Evolutionary conservation across 1,140 invertebrate genomes (phyloP), one percentile per base, ranked within the genome.

Genomic region (Macrosteles quadrilineatus): DNA sequence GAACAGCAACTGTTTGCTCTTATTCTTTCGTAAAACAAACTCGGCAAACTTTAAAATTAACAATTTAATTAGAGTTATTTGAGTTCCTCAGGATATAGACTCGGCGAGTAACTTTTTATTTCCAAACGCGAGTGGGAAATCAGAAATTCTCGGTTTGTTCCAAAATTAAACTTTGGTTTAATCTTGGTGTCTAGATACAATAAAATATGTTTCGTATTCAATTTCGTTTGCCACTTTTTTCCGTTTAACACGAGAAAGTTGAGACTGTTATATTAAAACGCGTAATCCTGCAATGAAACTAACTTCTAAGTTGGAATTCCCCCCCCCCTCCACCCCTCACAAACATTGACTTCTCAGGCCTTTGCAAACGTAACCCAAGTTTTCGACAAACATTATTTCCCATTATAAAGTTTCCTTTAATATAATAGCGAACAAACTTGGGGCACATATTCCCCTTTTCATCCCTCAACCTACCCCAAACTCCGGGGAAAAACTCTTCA

Each of bases 401-500:
- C 67, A 68, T 55, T 68, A 68, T 68, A 68, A 68, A 68, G 67
- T 68, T 68, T 68, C 67, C 47, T 68, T 57, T 68, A 68, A 68
- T 68, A 68, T 68, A 64, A 64, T 36, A 64, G 62, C 30, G 36
- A 64, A 43, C 62, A 64, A 64, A 25, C 27, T 59, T 59, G 47
- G 47, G n/a, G 47, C 47, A 50, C 47, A 50, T 23, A 59, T 9
- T 30, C 55, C 21, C 21, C 25, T 25, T 23, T n/a, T n/a, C n/a
- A 36, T 6, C 32, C 32, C 32, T 4, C 32, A 36, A n/a, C 32
- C 32, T 36, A 36, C 32, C 32, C 32, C 32, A 36, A 36, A 36
- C 32, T 36, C 32, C 32, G 32, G 14, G 32, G 14, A 36, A 36
- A 36, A 36, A 6, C 32, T 14, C 32, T 36, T 36, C 14, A 36